These are phyloP conservation scores for Mya arenaria DNA, from an alignment of 1,140 invertebrate genomes.

Conservation along the genomic window DNA sequence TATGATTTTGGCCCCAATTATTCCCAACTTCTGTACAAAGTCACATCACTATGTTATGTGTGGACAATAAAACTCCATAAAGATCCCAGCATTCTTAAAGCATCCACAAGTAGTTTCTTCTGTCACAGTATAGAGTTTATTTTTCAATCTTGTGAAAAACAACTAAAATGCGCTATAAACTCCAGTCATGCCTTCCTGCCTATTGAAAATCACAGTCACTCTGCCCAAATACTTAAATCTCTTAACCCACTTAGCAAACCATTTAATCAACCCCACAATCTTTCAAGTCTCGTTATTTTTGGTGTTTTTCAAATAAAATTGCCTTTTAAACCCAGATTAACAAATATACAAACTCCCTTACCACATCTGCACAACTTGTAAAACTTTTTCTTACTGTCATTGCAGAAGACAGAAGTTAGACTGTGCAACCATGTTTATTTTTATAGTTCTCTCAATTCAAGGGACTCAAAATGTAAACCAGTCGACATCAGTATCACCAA, in stretches of 20 bases:
- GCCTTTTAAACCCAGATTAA: neutral
- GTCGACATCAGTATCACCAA: conserved; percentile 27
- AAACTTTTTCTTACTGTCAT: neutral
- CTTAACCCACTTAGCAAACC: conserved; percentile 27
- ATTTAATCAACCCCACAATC: conserved; percentile 22
- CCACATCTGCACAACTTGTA: neutral
- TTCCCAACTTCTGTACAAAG: too few relatives aligned
- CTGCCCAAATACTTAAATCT: conserved; percentile 34
- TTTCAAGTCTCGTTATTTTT: neutral
- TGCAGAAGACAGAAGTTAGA: conserved; percentile 6
- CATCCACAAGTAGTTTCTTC: too few relatives aligned
- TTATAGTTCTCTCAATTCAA: neutral
- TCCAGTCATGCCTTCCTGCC: neutral
- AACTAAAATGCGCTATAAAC: too few relatives aligned
- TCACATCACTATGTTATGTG: too few relatives aligned
- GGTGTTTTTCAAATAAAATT: neutral
- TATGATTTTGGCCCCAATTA: too few relatives aligned
- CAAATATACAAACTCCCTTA: neutral
- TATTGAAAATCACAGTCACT: too few relatives aligned
- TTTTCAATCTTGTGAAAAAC: too few relatives aligned
- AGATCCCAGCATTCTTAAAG: too few relatives aligned
- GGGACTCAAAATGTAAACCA: conserved; percentile 5
- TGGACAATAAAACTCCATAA: too few relatives aligned
- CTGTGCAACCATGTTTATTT: neutral
- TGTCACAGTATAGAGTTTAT: too few relatives aligned